Percentiles rank a stretch among this genome's conserved stretches.
Evolutionary conservation across 2,888 invertebrate species (phyloP).

Genomic region (Nysson spinosus): DNA sequence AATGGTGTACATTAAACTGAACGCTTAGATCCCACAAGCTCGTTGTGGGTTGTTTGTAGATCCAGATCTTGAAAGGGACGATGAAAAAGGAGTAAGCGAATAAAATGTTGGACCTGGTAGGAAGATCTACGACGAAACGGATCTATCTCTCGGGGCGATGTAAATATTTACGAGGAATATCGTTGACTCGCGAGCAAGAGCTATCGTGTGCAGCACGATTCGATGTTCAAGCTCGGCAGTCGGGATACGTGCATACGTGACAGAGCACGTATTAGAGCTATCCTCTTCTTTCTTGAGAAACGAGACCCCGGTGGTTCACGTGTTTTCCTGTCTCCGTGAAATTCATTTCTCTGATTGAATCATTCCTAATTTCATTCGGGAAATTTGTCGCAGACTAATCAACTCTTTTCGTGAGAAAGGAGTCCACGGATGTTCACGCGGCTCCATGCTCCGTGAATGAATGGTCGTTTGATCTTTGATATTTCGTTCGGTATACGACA

Average conservation of each 20-base stretch:
- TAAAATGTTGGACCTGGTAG: not conserved
- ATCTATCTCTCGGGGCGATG: constrained; percentile 37
- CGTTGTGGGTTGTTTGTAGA: constrained; percentile 5
- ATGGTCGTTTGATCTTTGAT: constrained; percentile 1
- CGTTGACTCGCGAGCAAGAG: constrained; percentile 30
- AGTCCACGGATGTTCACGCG: too few relatives aligned
- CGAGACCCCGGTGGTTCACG: constrained; percentile 11
- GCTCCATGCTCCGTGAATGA: not conserved
- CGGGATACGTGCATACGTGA: constrained; percentile 47
- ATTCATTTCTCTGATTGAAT: not conserved
- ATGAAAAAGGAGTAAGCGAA: not conserved
- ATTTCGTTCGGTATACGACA: constrained; percentile 10
- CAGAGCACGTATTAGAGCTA: constrained; percentile 33
- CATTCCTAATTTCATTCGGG: not conserved
- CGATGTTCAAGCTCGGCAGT: constrained; percentile 33
- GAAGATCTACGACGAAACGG: constrained; percentile 21
- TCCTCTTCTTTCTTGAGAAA: constrained; percentile 42
- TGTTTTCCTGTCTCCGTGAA: constrained; percentile 9
- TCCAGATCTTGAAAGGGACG: not conserved
- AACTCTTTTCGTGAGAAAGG: too few relatives aligned
- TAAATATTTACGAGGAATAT: constrained; percentile 51
- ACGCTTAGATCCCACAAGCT: too few relatives aligned
- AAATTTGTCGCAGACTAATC: too few relatives aligned
- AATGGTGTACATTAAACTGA: too few relatives aligned
- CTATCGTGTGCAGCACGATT: constrained; percentile 27